Conservation (phyloP, 92 coral and sea anemone genomes). For the Desmophyllum pertusum region DNA sequence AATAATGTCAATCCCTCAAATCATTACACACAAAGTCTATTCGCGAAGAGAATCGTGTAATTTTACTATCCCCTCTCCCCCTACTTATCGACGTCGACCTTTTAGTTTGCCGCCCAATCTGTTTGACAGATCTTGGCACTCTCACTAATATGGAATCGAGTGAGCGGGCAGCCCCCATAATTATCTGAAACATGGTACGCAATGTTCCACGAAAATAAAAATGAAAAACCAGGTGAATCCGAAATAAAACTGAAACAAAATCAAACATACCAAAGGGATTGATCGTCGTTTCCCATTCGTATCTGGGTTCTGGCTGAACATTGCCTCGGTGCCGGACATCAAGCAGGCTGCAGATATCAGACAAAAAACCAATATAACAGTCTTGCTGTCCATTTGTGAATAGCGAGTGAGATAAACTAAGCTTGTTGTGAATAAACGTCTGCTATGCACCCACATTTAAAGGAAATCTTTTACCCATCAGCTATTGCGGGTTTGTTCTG, state of each 20-base stretch:
- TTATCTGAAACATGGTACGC: no score
- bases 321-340: neutral
- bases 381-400: conserved; percentile 7
- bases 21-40: no score
- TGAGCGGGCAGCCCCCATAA: no score
- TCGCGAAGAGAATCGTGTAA: no score
- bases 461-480: neutral
- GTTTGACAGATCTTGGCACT: no score
- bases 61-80: no score
- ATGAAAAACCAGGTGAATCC: neutral
- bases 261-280: neutral
- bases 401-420: neutral
- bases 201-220: no score
- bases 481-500: neutral
- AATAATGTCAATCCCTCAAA: no score
- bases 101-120: no score
- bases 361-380: neutral
- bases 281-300: neutral
- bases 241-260: neutral
- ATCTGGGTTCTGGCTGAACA: neutral
- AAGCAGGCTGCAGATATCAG: neutral
- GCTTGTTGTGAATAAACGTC: neutral
- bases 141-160: no score
- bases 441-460: neutral
- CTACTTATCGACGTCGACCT: no score